A percentile compares a stretch with the other conserved stretches of the same genome.
Evolutionary conservation across 1,140 invertebrate species (phyloP).

Genomic region (Teleopsis dalmanni): DNA sequence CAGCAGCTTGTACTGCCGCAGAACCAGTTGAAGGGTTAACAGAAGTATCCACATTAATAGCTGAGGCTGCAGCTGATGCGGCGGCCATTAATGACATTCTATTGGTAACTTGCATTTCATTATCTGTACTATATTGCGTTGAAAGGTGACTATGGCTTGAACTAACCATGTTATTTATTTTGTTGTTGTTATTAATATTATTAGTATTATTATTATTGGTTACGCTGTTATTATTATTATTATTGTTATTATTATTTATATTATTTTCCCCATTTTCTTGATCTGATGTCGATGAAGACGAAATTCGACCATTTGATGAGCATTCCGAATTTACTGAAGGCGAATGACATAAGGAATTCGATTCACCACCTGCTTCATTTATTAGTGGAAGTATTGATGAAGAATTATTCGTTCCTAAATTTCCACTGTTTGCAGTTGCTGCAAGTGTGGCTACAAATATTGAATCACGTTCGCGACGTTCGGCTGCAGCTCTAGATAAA

Average conservation of each 20-base stretch:
- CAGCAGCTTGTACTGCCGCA: constrained; percentile 58
- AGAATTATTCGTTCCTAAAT: constrained; percentile 2
- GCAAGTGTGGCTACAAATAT: constrained; percentile 64
- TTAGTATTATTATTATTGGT: constrained; percentile 26
- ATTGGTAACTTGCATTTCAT: constrained; percentile 57
- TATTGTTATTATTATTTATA: constrained; percentile 64
- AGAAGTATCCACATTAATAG: constrained; percentile 56
- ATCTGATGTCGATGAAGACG: constrained; percentile 71
- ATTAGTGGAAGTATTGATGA: constrained; percentile 41
- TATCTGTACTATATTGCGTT: constrained; percentile 52
- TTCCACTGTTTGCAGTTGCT: constrained; percentile 51
- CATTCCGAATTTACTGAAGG: constrained; percentile 76
- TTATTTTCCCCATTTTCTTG: constrained; percentile 55
- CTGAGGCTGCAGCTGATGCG: constrained; percentile 46
- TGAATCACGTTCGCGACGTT: constrained; percentile 73
- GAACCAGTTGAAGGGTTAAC: constrained; percentile 27
- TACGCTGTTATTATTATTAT: constrained; percentile 51
- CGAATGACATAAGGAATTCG: constrained; percentile 61
- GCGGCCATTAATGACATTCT: constrained; percentile 68
- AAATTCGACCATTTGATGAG: constrained; percentile 67
- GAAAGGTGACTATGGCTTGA: constrained; percentile 22
- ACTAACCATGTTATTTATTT: constrained; percentile 21
- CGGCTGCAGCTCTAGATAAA: constrained; percentile 79
- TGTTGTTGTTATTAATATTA: constrained; percentile 4
- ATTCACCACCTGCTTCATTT: constrained; percentile 17